These are phyloP conservation scores for Platycercus adscitus DNA, from an alignment of 2,113 vertebrate species.

Conservation along the genomic window DNA sequence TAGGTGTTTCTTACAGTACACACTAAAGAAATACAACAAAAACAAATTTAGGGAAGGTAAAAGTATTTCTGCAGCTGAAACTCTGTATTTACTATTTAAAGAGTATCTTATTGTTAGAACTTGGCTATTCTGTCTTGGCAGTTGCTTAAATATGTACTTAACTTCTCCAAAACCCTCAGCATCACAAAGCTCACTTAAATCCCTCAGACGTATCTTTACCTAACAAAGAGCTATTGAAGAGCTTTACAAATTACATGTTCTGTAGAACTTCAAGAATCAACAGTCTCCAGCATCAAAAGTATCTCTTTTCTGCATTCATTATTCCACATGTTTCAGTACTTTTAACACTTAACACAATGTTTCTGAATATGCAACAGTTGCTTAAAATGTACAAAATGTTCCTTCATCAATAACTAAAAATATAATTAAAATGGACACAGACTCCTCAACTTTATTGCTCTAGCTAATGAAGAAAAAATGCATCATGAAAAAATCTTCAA, in stretches of 20 bases:
- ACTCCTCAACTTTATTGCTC: background rate
- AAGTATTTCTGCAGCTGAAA: background rate
- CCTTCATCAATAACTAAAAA: background rate
- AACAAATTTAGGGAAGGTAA: constrained; percentile 21
- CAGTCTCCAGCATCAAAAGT: background rate
- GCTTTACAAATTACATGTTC: rapidly evolving
- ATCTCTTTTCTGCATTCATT: background rate
- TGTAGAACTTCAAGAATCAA: background rate
- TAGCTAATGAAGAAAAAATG: background rate
- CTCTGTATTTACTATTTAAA: background rate
- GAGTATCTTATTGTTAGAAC: background rate
- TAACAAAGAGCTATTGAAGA: background rate
- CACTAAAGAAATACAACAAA: constrained; percentile 55
- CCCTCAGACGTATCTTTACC: background rate
- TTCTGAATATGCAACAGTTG: background rate
- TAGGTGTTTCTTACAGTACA: constrained; percentile 31
- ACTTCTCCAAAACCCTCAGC: background rate
- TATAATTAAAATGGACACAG: background rate
- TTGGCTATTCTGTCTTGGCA: background rate
- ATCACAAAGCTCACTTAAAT: background rate
- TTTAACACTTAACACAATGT: background rate
- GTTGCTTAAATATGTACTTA: background rate
- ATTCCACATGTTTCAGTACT: background rate
- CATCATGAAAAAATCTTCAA: background rate
- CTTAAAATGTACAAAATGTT: background rate